Evolutionary conservation across 1,140 invertebrate species (phyloP).

Genomic region (Leptestheria dahalacensis): DNA sequence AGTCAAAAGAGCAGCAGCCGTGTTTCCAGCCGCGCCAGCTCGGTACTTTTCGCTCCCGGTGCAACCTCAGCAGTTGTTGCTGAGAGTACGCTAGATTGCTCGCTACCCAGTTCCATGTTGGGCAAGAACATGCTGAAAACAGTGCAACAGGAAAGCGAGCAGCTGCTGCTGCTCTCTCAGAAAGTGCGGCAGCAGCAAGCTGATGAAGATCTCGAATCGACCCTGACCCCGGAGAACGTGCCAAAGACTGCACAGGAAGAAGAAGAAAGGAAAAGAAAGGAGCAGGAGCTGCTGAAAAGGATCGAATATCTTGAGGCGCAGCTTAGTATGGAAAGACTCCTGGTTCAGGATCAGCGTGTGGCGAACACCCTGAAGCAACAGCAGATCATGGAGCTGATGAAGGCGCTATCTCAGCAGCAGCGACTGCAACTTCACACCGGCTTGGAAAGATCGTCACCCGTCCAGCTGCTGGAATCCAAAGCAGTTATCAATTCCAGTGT

Average conservation of each 20-base stretch:
- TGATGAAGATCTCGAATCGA: constrained; percentile 3
- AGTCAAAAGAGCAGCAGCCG: not conserved
- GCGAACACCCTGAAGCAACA: not conserved
- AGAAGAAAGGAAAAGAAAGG: not conserved
- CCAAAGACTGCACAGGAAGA: not conserved
- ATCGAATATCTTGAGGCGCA: not conserved
- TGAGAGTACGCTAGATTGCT: not conserved
- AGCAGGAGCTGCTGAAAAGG: not conserved
- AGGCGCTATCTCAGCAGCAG: not conserved
- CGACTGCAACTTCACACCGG: not conserved
- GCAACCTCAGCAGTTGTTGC: no score
- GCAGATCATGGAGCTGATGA: not conserved
- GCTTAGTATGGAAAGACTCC: not conserved
- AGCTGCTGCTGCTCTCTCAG: not conserved
- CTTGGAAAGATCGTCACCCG: not conserved
- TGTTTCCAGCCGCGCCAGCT: not conserved
- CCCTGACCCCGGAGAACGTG: not conserved
- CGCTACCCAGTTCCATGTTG: not conserved
- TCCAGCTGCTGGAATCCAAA: no score
- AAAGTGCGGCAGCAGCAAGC: not conserved
- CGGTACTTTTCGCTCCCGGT: not conserved
- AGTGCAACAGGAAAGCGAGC: constrained; percentile 2
- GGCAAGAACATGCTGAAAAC: not conserved
- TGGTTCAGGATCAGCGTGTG: constrained; percentile 1
- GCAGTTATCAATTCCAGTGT: no score